phyloP scores from a whole-genome alignment of 2,888 invertebrate genomes.

The Monochamus alternatus region DNA sequence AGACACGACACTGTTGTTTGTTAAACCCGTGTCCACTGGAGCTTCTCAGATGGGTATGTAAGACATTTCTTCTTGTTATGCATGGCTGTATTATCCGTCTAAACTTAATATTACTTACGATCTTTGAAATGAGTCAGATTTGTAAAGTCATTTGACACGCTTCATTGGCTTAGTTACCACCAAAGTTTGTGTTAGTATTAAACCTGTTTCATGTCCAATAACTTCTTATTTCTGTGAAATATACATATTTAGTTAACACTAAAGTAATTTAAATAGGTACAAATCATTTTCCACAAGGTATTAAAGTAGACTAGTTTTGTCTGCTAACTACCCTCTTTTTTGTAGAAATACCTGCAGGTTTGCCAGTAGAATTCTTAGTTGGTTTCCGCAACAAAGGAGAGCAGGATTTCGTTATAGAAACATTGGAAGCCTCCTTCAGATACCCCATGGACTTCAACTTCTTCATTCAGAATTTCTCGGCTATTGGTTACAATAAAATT shows the following conservation, averaged over 20 bases:
- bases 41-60: slow-evolving; percentile 78
- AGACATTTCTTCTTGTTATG: too few species aligned
- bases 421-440: slow-evolving; percentile 97
- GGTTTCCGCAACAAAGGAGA: slow-evolving; percentile 97
- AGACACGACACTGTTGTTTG: slow-evolving; percentile 92
- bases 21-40: slow-evolving; percentile 80
- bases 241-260: neutral
- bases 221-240: too few species aligned
- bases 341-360: slow-evolving; percentile 92
- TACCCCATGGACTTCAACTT: slow-evolving; percentile 99
- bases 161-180: too few species aligned
- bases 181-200: too few species aligned
- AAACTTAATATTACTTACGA: too few species aligned
- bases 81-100: too few species aligned
- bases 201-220: too few species aligned
- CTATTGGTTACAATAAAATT: slow-evolving; percentile 87
- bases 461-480: slow-evolving; percentile 98
- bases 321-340: slow-evolving; percentile 45
- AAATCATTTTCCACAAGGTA: too few species aligned
- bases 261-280: too few species aligned
- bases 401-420: slow-evolving; percentile 92
- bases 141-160: too few species aligned
- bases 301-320: neutral
- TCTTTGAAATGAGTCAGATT: too few species aligned
- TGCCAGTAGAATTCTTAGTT: slow-evolving; percentile 94